These are phyloP conservation scores for Plagodis dolabraria DNA, from an alignment of 2,888 invertebrate species.

Conservation along the genomic window DNA sequence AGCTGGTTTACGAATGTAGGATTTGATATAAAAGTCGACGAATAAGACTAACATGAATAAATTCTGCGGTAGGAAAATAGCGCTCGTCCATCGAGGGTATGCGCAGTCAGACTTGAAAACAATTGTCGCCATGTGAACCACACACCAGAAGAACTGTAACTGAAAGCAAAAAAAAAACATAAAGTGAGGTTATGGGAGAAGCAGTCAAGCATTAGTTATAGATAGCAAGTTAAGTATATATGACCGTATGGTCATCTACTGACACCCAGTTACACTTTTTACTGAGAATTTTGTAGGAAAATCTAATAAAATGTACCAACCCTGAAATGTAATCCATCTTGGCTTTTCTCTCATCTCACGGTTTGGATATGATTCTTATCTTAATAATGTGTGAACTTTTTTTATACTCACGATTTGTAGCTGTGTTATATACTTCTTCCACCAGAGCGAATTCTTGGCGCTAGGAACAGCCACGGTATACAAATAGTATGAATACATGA, in stretches of 20 bases:
- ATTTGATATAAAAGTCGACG: constrained; percentile 87
- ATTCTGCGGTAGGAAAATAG: constrained; percentile 87
- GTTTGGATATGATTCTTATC: neutral
- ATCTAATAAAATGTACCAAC: too few species aligned
- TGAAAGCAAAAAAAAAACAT: constrained; percentile 54
- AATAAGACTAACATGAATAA: constrained; percentile 88
- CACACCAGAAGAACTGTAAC: constrained; percentile 86
- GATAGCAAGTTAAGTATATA: too few species aligned
- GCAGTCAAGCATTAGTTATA: too few species aligned
- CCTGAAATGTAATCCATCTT: too few species aligned
- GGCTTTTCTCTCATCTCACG: too few species aligned
- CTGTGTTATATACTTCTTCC: constrained; percentile 94
- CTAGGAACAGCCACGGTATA: constrained; percentile 89
- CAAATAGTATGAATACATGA: constrained; percentile 94
- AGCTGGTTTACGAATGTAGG: constrained; percentile 78
- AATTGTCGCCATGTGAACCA: constrained; percentile 80
- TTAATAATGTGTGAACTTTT: neutral
- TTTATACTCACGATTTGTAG: constrained; percentile 88
- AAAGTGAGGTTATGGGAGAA: too few species aligned
- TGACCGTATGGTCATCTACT: too few species aligned
- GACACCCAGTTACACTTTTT: too few species aligned
- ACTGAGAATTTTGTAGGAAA: too few species aligned
- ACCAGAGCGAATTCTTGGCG: constrained; percentile 89
- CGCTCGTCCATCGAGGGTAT: constrained; percentile 83
- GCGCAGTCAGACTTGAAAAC: constrained; percentile 81